Evolutionary conservation across 2,113 vertebrate genomes (phyloP), one percentile per base, ranked within the genome.

Genomic region (Burhinus bistriatus): DNA sequence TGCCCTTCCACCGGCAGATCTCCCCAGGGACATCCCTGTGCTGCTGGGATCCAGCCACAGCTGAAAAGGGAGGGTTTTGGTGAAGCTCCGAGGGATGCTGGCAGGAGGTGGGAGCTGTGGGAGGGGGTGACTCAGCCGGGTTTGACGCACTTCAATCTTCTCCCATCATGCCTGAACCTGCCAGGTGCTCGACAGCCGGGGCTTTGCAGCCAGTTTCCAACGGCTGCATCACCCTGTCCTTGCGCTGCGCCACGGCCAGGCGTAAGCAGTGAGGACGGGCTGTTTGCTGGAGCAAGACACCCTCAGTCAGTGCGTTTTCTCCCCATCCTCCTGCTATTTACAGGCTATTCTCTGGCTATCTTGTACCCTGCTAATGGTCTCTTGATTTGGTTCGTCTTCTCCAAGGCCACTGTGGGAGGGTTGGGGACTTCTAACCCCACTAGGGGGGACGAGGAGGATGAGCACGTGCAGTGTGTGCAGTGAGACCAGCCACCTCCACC

Each of bases 241-340:
- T 27, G 44, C 0, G 0, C 34, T 44, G 54, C 0, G 0, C 58
- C 0, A 0, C 10, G 36, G 29, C 22, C 1, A 2, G 22, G 10
- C 1, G 6, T 7, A 23, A 83, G 68, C 38, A 21, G 9, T 0
- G 16, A 25, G 34, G 62, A 29, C 2, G 5, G 34, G 55, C 64
- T 2, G 0, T 38, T 42, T 34, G 34, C 76, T 77, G 58, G 12
- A 89, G 66, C 54, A 52, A 38, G 30, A 30, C 11, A 49, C 22
- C 22, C n/a, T 21, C 78, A 29, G n/a, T 15, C 72, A 27, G 8
- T 9, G 69, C 15, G 34, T 52, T 47, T 57, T 11, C 34, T 54
- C 36, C 34, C 27, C 34, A 25, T 57, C 18, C 26, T 45, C 29
- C 36, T 52, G 42, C 57, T 65, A 2, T 16, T 88, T 38, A 13